phyloP scores from a whole-genome alignment of 2,888 invertebrate species.

The Acleris sparsana region DNA sequence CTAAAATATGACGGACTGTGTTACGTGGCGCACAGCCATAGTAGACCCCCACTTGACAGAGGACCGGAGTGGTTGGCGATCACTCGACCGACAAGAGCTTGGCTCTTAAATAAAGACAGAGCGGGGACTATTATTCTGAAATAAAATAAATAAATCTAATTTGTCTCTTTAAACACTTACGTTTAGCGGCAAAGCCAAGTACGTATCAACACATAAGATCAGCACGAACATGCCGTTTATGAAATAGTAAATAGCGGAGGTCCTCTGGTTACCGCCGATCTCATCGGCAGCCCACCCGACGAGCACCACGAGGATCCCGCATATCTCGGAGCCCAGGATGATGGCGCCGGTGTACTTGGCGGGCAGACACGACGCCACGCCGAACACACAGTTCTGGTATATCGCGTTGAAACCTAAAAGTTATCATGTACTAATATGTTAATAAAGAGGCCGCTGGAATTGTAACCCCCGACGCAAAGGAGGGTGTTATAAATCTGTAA shows the following conservation, averaged over 20 bases:
- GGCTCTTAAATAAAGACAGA: no score
- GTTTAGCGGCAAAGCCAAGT: conserved; percentile 96
- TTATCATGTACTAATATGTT: neutral
- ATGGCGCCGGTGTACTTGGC: conserved; percentile 97
- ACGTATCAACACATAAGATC: conserved; percentile 96
- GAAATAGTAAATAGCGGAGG: conserved; percentile 98
- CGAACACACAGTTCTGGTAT: conserved; percentile 98
- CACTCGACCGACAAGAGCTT: no score
- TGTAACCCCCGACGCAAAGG: no score
- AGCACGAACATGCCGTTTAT: conserved; percentile 96
- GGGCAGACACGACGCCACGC: conserved; percentile 96
- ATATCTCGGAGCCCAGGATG: conserved; percentile 95
- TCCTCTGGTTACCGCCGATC: conserved; percentile 88
- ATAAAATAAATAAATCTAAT: no score
- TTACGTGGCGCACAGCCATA: no score
- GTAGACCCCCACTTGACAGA: no score
- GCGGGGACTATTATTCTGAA: no score
- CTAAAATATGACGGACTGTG: no score
- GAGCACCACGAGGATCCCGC: conserved; percentile 94
- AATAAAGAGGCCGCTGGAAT: no score
- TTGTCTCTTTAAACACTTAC: conserved; percentile 83
- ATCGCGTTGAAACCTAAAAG: conserved; percentile 88
- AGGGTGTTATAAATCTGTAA: no score
- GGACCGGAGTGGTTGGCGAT: no score
- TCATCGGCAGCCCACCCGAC: conserved; percentile 87